Percentiles rank a stretch among this genome's conserved stretches.
phyloP scores from a whole-genome alignment of 2,888 invertebrate genomes.

The Prosopocoilus inquinatus region DNA sequence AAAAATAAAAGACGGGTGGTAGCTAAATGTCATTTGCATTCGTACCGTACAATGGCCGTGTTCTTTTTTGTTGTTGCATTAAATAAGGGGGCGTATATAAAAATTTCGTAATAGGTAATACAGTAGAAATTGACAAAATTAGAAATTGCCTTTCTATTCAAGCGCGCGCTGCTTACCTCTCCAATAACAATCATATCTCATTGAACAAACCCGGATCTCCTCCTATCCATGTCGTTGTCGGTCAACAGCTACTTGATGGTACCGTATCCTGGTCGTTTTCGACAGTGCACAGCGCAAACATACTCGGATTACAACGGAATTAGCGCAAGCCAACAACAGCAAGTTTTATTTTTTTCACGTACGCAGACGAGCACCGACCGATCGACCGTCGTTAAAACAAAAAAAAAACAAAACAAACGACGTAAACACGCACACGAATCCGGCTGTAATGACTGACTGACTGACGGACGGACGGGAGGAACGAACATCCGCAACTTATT shows the following conservation, averaged over 20 bases:
- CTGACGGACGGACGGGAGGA: no score
- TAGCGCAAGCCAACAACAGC: not conserved
- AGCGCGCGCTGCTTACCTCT: slow-evolving; percentile 16
- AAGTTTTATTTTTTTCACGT: not conserved
- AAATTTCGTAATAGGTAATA: not conserved
- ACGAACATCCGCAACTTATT: no score
- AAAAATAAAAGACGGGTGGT: no score
- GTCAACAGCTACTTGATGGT: slow-evolving; percentile 1
- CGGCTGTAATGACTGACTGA: no score
- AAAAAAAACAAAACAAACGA: no score
- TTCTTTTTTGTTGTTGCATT: no score
- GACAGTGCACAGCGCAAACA: slow-evolving; percentile 4
- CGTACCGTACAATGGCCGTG: no score
- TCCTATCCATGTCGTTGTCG: slow-evolving; percentile 2
- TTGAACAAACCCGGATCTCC: slow-evolving; percentile 22
- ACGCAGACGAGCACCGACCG: no score
- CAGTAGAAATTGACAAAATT: not conserved
- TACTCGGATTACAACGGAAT: not conserved
- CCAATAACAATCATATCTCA: slow-evolving; percentile 22
- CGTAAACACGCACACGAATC: no score
- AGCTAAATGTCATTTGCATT: no score
- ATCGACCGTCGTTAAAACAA: no score
- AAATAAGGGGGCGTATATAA: no score
- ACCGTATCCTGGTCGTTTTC: slow-evolving; percentile 3
- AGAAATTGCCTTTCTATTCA: slow-evolving; percentile 2